Conservation (phyloP, 2,797 vertebrate genomes). For the Tangara arthus region DNA sequence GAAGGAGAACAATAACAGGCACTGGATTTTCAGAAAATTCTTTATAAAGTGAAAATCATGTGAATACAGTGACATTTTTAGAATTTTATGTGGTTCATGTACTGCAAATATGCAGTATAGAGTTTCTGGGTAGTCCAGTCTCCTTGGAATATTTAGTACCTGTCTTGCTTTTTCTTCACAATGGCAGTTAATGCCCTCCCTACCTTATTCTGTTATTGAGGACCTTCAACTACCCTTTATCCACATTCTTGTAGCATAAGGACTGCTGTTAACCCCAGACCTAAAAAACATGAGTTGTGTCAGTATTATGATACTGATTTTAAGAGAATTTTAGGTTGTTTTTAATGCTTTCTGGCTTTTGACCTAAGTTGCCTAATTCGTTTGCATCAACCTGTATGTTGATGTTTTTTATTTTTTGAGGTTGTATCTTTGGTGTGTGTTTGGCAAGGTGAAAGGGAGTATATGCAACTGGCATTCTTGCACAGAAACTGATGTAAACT, state of each 20-base stretch:
- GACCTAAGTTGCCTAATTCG: not conserved
- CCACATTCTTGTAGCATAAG: not conserved
- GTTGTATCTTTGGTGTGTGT: not conserved
- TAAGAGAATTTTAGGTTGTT: not conserved
- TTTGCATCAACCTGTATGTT: not conserved
- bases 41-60: not conserved
- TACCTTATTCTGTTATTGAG: not conserved
- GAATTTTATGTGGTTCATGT: not conserved
- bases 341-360: not conserved
- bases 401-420: not conserved
- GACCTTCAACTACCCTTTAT: not conserved
- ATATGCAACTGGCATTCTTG: not conserved
- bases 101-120: fast-evolving
- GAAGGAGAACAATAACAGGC: fast-evolving
- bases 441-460: not conserved
- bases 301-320: not conserved
- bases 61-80: not conserved
- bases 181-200: not conserved
- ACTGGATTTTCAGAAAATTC: not conserved
- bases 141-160: not conserved
- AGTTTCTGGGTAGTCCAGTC: not conserved
- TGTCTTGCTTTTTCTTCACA: not conserved
- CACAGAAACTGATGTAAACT: not conserved
- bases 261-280: not conserved
- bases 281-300: not conserved